These are phyloP conservation scores for Thaumetopoea pityocampa DNA, from an alignment of 1,140 invertebrate genomes.

Conservation along the genomic window DNA sequence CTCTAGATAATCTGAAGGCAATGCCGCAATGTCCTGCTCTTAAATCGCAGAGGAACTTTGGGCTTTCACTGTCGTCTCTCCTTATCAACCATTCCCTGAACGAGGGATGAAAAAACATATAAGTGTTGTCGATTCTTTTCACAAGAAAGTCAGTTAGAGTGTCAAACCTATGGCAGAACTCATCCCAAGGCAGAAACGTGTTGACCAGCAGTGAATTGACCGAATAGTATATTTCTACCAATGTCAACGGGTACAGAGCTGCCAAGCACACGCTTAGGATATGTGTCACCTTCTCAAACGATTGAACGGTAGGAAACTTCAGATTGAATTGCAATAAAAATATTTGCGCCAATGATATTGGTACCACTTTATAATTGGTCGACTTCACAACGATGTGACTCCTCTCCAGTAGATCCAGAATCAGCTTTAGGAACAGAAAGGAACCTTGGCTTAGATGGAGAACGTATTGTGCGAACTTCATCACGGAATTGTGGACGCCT, in stretches of 20 bases:
- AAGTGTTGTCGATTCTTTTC: conserved; percentile 92
- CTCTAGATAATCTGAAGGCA: conserved; percentile 90
- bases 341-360: conserved; percentile 93
- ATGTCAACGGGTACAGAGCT: conserved; percentile 91
- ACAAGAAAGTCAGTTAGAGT: conserved; percentile 90
- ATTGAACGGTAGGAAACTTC: conserved; percentile 91
- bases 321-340: conserved; percentile 96
- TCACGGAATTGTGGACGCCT: conserved; percentile 78
- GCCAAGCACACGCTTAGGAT: conserved; percentile 94
- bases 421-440: conserved; percentile 93
- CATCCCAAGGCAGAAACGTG: conserved; percentile 89
- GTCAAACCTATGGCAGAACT: conserved; percentile 91
- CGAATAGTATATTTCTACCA: conserved; percentile 95
- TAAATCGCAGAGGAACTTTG: conserved; percentile 93
- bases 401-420: conserved; percentile 94
- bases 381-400: conserved; percentile 96
- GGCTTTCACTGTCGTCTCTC: conserved; percentile 91
- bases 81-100: conserved; percentile 97
- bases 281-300: conserved; percentile 91
- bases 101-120: conserved; percentile 97
- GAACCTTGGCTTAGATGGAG: conserved; percentile 90
- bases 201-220: conserved; percentile 90
- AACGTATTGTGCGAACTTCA: conserved; percentile 91
- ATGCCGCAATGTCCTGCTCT: conserved; percentile 94
- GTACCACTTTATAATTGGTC: conserved; percentile 93